Percentiles rank a stretch among this genome's conserved stretches.
Conservation (phyloP, 2,113 vertebrate species). For the Cyanoliseus patagonus region DNA sequence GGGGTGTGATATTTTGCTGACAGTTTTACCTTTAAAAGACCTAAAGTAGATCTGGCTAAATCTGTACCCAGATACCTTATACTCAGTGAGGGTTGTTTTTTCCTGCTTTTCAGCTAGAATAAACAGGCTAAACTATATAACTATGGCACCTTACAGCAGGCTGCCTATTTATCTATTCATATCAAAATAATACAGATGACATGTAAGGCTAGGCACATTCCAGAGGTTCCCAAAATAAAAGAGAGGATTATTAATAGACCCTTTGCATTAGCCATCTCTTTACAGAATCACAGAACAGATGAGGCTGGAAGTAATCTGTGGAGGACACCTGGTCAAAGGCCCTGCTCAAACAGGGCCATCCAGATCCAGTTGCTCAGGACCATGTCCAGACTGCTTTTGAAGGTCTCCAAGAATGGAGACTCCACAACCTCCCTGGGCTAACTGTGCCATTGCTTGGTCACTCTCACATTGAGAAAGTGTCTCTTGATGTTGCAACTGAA, state of each 20-base stretch:
- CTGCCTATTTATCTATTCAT: neutral
- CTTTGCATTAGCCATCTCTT: neutral
- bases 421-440: neutral
- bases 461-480: neutral
- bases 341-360: neutral
- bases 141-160: neutral
- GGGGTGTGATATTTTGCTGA: slow-evolving; percentile 59
- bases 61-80: neutral
- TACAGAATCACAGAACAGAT: neutral
- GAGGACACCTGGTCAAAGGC: neutral
- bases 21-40: slow-evolving; percentile 58
- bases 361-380: neutral
- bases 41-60: slow-evolving; percentile 24
- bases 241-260: neutral
- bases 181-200: neutral
- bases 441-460: neutral
- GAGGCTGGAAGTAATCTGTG: neutral
- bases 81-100: neutral
- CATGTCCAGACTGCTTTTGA: neutral
- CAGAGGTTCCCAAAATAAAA: neutral
- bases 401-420: neutral
- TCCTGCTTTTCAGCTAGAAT: neutral
- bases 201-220: neutral
- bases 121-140: neutral
- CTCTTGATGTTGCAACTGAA: neutral